Percentiles rank a stretch among this genome's conserved stretches.
Conservation (phyloP, 1,140 invertebrate species). For the Amyelois transitella region DNA sequence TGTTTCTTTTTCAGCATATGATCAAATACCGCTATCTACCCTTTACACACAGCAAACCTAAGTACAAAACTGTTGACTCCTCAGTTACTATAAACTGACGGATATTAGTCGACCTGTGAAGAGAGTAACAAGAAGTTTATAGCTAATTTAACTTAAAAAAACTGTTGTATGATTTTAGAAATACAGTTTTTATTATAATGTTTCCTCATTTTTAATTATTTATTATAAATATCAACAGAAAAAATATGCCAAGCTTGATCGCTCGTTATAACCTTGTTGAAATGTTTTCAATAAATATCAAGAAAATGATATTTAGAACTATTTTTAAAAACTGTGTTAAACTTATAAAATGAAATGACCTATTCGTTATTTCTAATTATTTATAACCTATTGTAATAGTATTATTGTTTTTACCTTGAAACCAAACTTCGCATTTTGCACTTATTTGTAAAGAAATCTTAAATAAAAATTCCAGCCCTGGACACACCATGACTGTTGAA, state of each 20-base stretch:
- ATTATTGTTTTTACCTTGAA: too few relatives aligned
- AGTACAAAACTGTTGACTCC: slow-evolving; percentile 83
- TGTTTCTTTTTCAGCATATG: slow-evolving; percentile 92
- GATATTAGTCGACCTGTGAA: slow-evolving; percentile 15
- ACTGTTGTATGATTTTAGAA: slow-evolving; percentile 69
- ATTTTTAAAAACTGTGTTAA: too few relatives aligned
- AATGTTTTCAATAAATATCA: not conserved
- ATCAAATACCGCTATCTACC: slow-evolving; percentile 99
- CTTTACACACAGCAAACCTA: slow-evolving; percentile 98
- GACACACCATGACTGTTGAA: not conserved
- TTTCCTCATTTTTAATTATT: slow-evolving; percentile 50
- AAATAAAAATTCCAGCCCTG: not conserved
- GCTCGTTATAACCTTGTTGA: too few relatives aligned
- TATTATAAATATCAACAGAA: slow-evolving; percentile 11
- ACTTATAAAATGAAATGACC: too few relatives aligned
- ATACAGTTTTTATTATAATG: slow-evolving; percentile 67
- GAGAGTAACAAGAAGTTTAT: slow-evolving; percentile 28
- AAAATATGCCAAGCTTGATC: too few relatives aligned
- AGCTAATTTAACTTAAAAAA: slow-evolving; percentile 52
- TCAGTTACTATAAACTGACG: slow-evolving; percentile 63
- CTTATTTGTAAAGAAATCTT: not conserved
- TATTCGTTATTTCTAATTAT: too few relatives aligned
- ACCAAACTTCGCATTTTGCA: not conserved
- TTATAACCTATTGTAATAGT: too few relatives aligned
- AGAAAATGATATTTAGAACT: not conserved